Base-by-base conservation (phyloP, 2,888 invertebrate genomes). In the Agrotis ipsilon region DNA sequence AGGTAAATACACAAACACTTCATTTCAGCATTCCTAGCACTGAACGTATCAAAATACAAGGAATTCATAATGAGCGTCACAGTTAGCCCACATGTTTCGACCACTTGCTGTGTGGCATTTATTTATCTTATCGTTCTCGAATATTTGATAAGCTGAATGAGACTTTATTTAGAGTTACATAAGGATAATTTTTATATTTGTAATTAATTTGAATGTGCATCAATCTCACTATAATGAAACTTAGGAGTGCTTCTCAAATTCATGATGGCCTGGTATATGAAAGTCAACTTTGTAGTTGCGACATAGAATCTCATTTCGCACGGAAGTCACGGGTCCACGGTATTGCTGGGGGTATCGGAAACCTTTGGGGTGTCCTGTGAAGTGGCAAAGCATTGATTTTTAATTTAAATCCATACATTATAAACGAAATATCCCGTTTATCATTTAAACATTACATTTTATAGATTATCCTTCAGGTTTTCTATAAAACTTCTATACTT, bases 21-120 rank as follows among this genome's bases (percentile, higher is more conserved):
- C 61, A 58, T 64, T 78, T 75, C 66, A 72, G 82, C 57, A 58
- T 64, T 65, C 63, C 78, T 78, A 71, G 63, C 71, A 78, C 43
- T 69, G 63, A 74, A 78, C 72, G 72, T 72, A 83, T 86, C 80
- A 77, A 78, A 86, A 85, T 88, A 88, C 87, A 70, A 80, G 80
- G 87, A 86, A 87, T 87, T 87, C 84, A 87, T 82, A 77, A 80
- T 75, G 60, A 80, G 69, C 57, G 68, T 82, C 73, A 67, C 59
- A 71, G 68, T 74, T 64, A 72, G 64, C 70, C 89, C 87, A 85
- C 84, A 88, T 87, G 86, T 86, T 90, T 86, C 81, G 87, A 87
- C 88, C 89, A 89, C 90, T 88, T 82, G 87, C 86, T 89, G 87
- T 75, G 86, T 82, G 79, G 83, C 75, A 76, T 81, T 89, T 86